Conservation (phyloP, 2,113 vertebrate genomes). For the Malurus melanocephalus region DNA sequence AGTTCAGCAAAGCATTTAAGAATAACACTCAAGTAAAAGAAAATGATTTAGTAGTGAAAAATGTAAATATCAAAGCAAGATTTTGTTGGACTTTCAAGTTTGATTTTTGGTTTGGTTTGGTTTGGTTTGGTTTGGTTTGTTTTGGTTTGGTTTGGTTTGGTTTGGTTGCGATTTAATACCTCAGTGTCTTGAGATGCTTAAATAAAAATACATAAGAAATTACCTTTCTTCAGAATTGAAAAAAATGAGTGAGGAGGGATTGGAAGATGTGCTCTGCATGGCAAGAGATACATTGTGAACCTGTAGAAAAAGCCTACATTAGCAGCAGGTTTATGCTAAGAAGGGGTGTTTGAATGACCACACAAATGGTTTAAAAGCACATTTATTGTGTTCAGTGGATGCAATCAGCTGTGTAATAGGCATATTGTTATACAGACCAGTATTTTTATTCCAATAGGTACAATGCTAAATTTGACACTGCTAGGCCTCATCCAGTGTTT, state of each 20-base stretch:
- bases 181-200: not conserved
- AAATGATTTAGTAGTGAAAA: not conserved
- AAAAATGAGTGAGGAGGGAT: not conserved
- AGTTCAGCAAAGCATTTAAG: not conserved
- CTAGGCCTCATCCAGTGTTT: constrained; percentile 58
- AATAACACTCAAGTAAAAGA: not conserved
- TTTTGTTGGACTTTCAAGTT: not conserved
- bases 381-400: constrained; percentile 63
- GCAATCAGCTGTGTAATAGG: constrained; percentile 64
- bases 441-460: constrained; percentile 66
- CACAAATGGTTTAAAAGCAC: constrained; percentile 57
- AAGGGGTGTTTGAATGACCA: constrained; percentile 47
- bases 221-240: not conserved
- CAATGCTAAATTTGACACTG: constrained; percentile 61
- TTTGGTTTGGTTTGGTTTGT: not conserved
- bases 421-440: constrained; percentile 46
- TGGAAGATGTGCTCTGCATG: not conserved
- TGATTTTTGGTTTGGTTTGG: not conserved
- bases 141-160: not conserved
- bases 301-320: constrained; percentile 13
- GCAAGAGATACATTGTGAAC: not conserved
- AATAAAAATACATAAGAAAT: too few species aligned
- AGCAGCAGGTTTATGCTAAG: constrained; percentile 32
- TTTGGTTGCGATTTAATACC: not conserved
- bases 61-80: not conserved